Evolutionary conservation across 2,797 vertebrate species (phyloP), one percentile per base, ranked within the genome.

Genomic region (Lutjanus argentimaculatus): DNA sequence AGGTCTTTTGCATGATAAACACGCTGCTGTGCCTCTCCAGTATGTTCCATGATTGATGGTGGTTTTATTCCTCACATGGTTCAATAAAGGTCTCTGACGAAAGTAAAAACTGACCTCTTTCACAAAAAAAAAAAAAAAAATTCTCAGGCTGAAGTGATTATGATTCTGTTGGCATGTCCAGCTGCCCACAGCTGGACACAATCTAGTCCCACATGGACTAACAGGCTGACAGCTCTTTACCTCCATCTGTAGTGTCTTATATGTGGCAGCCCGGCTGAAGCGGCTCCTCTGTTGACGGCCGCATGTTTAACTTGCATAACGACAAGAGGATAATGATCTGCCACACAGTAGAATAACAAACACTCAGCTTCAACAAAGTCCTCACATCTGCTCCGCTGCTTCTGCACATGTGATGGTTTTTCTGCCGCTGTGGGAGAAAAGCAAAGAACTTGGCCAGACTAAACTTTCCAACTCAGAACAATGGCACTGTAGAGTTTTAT

Each of bases 391-490:
- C 40, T 56, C 13, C 43, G 45, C 40, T 0, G 68, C 51, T 69
- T 65, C 30, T 81, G 75, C 52, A 76, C 74, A 56, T 67, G 45
- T 22, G 36, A 75, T 63, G 40, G 30, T 71, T 79, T 81, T 36
- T 36, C 30, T 69, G 59, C 62, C 21, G 40, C 49, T 70, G 61
- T 62, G 73, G 77, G 67, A 77, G 58, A 57, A 74, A 43, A 75
- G 61, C 57, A 14, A 42, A 80, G 61, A 63, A 48, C 67, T 64
- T 15, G 65, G 43, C 67, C 66, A 85, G 79, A 80, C 83, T 73
- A 84, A 89, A 88, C 78, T 71, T 82, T 53, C 80, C 80, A 66
- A 42, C 67, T 85, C 58, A 74, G 72, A 87, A 88, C 85, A 88
- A 89, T 84, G 65, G 56, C 43, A 77, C 46, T 65, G 80, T 30